Base-by-base conservation (phyloP, 2,888 invertebrate species). In the Furcula furcula region DNA sequence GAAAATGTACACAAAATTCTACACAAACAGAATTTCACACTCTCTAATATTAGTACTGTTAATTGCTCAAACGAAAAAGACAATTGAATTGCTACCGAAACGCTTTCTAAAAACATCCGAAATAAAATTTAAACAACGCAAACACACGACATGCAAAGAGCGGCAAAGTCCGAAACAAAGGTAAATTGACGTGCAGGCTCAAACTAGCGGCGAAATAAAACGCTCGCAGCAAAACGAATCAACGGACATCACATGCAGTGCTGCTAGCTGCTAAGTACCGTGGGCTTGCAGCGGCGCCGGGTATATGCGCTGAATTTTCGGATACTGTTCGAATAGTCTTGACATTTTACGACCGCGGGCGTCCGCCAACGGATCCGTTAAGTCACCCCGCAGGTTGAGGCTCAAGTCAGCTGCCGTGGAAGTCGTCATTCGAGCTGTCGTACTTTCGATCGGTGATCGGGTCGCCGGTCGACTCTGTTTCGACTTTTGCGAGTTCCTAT, bases 271-370 rank as follows among this genome's bases (percentile, higher is more conserved):
- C n/a, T n/a, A n/a, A 62, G 79, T 89, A 80, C 88, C 89, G 71
- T 85, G 79, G 55, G 88, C 77, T 64, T 82, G 83, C 27, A 87
- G 87, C 39, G 88, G 87, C 61, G 93, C 92, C 2, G 95, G 95
- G 74, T 94, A 95, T 53, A 95, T 93, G 59, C 93, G 91, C 71
- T 94, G 93, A 48, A 94, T 93, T 86, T 94, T 94, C 51, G 92
- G 92, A 72, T 94, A 94, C 59, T 92, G 92, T 72, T 93, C 93
- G 77, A 94, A 94, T 36, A 93, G 87, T 55, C 91, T 92, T 11
- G 93, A 93, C 76, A 94, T 92, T 70, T 92, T 92, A 32, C 89
- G 77, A n/a, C 78, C 86, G 34, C 85, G 71, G 13, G 73, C 83
- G 38, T 89, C 84, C 7, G 84, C 76, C 42, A 86, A 45, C 6